phyloP scores from a whole-genome alignment of 1,140 invertebrate genomes.

The Pogonus chalceus region DNA sequence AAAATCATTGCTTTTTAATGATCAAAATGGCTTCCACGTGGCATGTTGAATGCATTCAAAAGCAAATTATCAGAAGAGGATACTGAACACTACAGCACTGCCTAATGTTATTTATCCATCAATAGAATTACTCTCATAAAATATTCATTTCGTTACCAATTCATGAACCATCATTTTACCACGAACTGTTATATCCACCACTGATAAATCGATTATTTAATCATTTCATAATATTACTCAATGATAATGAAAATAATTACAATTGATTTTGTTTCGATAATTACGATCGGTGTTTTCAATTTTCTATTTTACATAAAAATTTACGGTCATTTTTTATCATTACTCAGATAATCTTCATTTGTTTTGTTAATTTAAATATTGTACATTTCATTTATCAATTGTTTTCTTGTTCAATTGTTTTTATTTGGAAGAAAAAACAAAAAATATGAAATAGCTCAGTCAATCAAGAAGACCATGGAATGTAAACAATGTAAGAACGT shows the following conservation, averaged over 20 bases:
- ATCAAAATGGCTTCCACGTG: too few species aligned
- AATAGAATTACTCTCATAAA: conserved; percentile 1
- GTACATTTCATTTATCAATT: too few species aligned
- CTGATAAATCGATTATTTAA: background rate
- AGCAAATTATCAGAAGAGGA: background rate
- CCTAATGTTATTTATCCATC: conserved; percentile 6
- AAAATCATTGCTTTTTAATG: too few species aligned
- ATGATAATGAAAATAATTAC: too few species aligned
- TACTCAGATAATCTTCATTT: too few species aligned
- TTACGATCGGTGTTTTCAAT: too few species aligned
- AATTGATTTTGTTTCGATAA: too few species aligned
- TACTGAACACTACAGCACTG: background rate
- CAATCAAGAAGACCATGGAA: background rate
- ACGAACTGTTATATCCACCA: background rate
- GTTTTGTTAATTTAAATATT: too few species aligned
- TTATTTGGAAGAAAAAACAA: background rate
- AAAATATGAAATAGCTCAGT: too few species aligned
- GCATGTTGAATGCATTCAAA: background rate
- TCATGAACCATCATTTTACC: background rate
- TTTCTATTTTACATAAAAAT: too few species aligned
- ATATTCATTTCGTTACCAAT: background rate
- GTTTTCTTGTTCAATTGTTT: background rate
- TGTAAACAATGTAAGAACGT: background rate
- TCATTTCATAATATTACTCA: background rate
- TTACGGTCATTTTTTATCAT: too few species aligned